A percentile compares a stretch with the other conserved stretches of the same genome.
phyloP scores from a whole-genome alignment of 2,113 vertebrate species.

The Semnopithecus entellus region DNA sequence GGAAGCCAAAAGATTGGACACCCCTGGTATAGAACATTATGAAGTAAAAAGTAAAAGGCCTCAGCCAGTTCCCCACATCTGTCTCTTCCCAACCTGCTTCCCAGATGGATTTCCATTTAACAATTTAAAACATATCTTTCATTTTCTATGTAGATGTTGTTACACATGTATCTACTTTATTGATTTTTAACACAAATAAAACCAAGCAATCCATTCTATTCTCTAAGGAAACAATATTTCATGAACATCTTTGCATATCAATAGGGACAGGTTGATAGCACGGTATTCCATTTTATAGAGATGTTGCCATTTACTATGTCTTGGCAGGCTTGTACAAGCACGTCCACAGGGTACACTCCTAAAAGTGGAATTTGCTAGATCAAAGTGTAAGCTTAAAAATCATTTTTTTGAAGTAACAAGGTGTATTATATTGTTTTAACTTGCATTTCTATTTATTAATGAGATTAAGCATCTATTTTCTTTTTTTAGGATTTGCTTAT shows the following conservation, averaged over 20 bases:
- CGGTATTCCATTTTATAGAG: neutral
- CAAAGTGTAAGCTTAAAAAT: neutral
- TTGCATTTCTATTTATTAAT: slow-evolving; percentile 8
- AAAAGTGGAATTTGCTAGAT: neutral
- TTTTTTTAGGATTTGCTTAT: neutral
- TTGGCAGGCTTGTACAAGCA: neutral
- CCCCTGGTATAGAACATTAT: neutral
- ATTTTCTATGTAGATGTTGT: neutral
- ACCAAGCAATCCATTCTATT: neutral
- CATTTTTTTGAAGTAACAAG: too few relatives aligned
- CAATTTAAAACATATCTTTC: neutral
- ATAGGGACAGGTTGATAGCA: accelerated
- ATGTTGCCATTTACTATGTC: neutral
- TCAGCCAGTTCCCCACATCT: neutral
- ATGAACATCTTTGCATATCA: neutral
- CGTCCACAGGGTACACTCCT: neutral
- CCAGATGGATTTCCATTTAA: neutral
- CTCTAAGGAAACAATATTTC: neutral
- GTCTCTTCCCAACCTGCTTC: neutral
- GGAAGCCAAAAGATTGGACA: too few relatives aligned
- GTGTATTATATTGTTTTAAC: neutral
- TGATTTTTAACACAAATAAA: neutral
- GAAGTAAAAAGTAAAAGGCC: neutral
- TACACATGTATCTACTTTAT: neutral
- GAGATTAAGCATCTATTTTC: neutral